These are phyloP conservation scores for Trissolcus basalis DNA, from an alignment of 1,140 invertebrate species.

Conservation along the genomic window DNA sequence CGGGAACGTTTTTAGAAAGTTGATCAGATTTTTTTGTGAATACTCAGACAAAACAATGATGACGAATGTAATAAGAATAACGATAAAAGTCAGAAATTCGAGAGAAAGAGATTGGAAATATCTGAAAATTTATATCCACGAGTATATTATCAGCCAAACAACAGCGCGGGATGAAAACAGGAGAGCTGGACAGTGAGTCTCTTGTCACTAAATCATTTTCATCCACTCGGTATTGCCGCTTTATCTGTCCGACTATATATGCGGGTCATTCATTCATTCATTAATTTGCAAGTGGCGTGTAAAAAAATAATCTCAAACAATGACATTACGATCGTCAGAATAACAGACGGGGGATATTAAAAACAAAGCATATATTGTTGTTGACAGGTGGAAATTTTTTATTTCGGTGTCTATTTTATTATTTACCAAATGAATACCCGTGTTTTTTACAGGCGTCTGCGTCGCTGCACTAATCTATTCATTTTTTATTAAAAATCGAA, in stretches of 20 bases:
- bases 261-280: slow-evolving; percentile 62
- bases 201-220: slow-evolving; percentile 68
- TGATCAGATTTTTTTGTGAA: too few species aligned
- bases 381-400: neutral
- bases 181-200: slow-evolving; percentile 30
- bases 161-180: slow-evolving; percentile 55
- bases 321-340: slow-evolving; percentile 22
- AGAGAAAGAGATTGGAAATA: too few species aligned
- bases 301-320: slow-evolving; percentile 52
- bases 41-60: neutral
- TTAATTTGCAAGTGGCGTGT: slow-evolving; percentile 40
- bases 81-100: neutral
- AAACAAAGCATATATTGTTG: slow-evolving; percentile 13
- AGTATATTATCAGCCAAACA: slow-evolving; percentile 55
- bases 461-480: too few species aligned
- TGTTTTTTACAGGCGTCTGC: too few species aligned
- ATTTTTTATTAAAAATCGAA: too few species aligned
- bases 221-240: slow-evolving; percentile 69
- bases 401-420: too few species aligned
- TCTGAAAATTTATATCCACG: slow-evolving; percentile 53
- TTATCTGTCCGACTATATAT: slow-evolving; percentile 68
- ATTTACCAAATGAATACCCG: too few species aligned
- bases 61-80: slow-evolving; percentile 2
- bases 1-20: too few species aligned
- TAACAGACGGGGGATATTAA: neutral